phyloP scores from a whole-genome alignment of 1,140 invertebrate genomes.

The Dinoponera quadriceps region DNA sequence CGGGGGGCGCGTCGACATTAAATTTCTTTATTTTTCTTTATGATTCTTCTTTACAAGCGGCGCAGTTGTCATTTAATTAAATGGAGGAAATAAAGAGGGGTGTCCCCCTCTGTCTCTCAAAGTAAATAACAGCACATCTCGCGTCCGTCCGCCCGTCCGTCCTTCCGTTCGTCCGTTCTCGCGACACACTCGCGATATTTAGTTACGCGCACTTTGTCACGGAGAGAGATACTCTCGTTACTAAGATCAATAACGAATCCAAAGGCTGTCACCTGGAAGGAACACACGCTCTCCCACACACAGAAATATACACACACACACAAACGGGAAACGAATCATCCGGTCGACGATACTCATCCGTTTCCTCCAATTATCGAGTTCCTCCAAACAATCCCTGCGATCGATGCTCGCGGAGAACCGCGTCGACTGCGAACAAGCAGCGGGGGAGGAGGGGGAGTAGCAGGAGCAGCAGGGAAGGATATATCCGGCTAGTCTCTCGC shows the following conservation, averaged over 20 bases:
- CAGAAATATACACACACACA: not conserved
- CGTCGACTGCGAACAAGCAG: not conserved
- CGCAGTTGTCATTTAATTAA: constrained; percentile 21
- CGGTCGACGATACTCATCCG: not conserved
- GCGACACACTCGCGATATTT: constrained; percentile 3
- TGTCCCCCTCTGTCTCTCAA: not conserved
- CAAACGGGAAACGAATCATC: constrained; percentile 3
- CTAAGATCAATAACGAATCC: not conserved
- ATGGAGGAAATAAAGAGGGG: constrained; percentile 13
- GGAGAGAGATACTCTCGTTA: not conserved
- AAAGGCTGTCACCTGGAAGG: not conserved
- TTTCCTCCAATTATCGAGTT: constrained; percentile 31
- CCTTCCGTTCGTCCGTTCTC: not conserved
- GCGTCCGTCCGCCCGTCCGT: not conserved
- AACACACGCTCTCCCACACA: not conserved
- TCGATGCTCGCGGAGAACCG: constrained; percentile 9
- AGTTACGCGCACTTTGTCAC: not conserved
- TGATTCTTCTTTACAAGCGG: constrained; percentile 40
- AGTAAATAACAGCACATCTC: not conserved
- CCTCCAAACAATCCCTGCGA: constrained; percentile 34
- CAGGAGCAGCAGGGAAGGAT: not conserved
- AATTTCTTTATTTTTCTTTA: constrained; percentile 59
- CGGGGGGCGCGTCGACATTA: constrained; percentile 49
- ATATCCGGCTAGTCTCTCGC: not conserved
- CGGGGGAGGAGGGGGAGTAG: no score